Base-by-base conservation (phyloP, 2,797 vertebrate genomes). In the Hemibagrus guttatus region DNA sequence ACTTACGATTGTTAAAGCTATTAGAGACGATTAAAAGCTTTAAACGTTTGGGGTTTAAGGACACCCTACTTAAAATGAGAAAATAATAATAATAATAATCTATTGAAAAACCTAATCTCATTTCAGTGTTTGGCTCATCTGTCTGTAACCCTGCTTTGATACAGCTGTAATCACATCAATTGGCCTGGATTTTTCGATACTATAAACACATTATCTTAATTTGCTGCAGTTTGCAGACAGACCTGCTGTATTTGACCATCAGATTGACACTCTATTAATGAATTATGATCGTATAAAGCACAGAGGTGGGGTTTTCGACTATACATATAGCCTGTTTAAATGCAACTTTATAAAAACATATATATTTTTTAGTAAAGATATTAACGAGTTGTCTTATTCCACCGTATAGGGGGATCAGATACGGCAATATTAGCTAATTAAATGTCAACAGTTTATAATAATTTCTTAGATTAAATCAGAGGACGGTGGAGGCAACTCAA, bases 171-270 rank as follows among this genome's bases (percentile, higher is more conserved):
- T 94, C 93, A 95, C 95, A 96, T 95, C 95, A 95, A 91, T 93
- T 94, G 92, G 88, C 71, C 46, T 88, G 56, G 56, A 89, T 93
- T 93, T 92, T 91, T 95, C 94, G 94, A 96, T 93, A 92, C 91
- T 91, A 94, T 93, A 96, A 95, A 96, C 8, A 49, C 46, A 49
- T 96, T 95, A 96, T 93, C 94, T 96, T 96, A 95, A 96, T 95
- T 95, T 96, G 93, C 92, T 93, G 92, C 39, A 95, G 95, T 95
- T 95, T 96, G 94, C 93, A 94, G 21, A 9, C 14, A 78, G 75
- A 58, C 28, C 75, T 78, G 75, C 54, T 35, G 54, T 28, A 58
- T 79, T 1, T 61, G 12, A 80, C 39, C 76, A 59, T 59, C 93
- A 95, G 94, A 96, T 95, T 95, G 96, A 95, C 92, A 91, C 59